Base-by-base conservation (phyloP, 2,888 invertebrate genomes). In the Standfussiana lucernea region DNA sequence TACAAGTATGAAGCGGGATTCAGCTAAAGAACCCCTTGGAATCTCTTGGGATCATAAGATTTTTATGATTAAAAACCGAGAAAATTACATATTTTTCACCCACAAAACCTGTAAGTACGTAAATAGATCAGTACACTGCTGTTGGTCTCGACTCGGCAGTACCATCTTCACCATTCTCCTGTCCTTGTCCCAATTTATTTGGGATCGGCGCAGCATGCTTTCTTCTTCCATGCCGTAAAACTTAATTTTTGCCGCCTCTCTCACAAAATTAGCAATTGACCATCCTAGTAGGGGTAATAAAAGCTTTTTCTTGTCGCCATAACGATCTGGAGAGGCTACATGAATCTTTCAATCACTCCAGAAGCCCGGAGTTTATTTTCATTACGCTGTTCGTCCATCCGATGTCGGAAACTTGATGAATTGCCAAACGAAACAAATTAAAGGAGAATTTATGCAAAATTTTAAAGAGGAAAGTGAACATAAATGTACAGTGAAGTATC, bases 241-340 rank as follows among this genome's bases (percentile, higher is more conserved):
- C n/a, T n/a, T n/a, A n/a, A n/a, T 50, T 45, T 18, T 53, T n/a
- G 11, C 11, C 24, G 42, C 1, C 45, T 35, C 53, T 40, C 13
- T 18, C 53, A 28, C 45, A 74, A 71, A 70, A 73, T 74, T 74
- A 66, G 40, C n/a, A 77, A 50, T 28, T 56, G 18, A 15, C 40
- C 11, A 53, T 66, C 42, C 2, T 78, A 64, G 88, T 89, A 90
- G 47, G 77, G 73, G 37, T 78, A 32, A 47, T 88, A 73, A 92
- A 91, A 91, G 89, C 90, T 88, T 91, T 90, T 84, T 82, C 85
- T 82, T 90, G 91, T 91, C 86, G 72, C 73, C 77, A 82, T 88
- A 90, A 89, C 82, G 78, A 87, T 75, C 66, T 74, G 77, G 87
- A 88, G 86, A 88, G 87, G 79, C 82, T 75, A 83, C 85, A 86